Percentiles rank a stretch among this genome's conserved stretches.
phyloP scores from a whole-genome alignment of 2,888 invertebrate species.

The Agrilus mali region DNA sequence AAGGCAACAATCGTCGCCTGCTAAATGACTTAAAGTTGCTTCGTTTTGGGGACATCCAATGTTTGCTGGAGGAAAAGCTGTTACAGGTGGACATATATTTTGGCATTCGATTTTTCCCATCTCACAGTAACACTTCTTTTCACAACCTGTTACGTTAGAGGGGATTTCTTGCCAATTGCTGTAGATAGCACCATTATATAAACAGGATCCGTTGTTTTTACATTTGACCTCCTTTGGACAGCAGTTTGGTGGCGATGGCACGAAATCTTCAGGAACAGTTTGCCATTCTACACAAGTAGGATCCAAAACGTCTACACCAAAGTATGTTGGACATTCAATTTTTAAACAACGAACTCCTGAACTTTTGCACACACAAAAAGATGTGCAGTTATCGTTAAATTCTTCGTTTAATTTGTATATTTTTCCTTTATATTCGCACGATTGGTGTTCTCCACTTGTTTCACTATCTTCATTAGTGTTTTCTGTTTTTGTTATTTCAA shows the following conservation, averaged over 20 bases:
- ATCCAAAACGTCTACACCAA: constrained; percentile 73
- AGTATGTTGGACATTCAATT: constrained; percentile 71
- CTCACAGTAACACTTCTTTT: constrained; percentile 76
- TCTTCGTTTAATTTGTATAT: constrained; percentile 45
- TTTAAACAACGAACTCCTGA: constrained; percentile 63
- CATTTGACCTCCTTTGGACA: constrained; percentile 71
- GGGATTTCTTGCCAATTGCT: constrained; percentile 78
- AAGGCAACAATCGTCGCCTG: constrained; percentile 74
- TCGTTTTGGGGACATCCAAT: constrained; percentile 58
- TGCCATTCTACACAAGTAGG: constrained; percentile 81
- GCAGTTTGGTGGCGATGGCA: constrained; percentile 62
- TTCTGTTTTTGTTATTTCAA: constrained; percentile 18
- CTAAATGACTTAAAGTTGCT: constrained; percentile 50
- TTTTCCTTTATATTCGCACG: constrained; percentile 27
- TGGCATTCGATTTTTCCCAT: constrained; percentile 78
- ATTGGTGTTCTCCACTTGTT: neutral
- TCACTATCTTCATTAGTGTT: constrained; percentile 1
- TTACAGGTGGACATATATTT: constrained; percentile 64
- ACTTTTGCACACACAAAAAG: constrained; percentile 63
- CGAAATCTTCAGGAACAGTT: constrained; percentile 58
- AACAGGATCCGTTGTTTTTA: constrained; percentile 71
- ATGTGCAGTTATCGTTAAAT: constrained; percentile 71
- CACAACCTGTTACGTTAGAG: constrained; percentile 67
- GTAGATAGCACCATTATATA: constrained; percentile 51
- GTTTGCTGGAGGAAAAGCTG: constrained; percentile 61